Evolutionary conservation across 2,113 vertebrate genomes (phyloP).

Genomic region (Gobiocypris rarus): DNA sequence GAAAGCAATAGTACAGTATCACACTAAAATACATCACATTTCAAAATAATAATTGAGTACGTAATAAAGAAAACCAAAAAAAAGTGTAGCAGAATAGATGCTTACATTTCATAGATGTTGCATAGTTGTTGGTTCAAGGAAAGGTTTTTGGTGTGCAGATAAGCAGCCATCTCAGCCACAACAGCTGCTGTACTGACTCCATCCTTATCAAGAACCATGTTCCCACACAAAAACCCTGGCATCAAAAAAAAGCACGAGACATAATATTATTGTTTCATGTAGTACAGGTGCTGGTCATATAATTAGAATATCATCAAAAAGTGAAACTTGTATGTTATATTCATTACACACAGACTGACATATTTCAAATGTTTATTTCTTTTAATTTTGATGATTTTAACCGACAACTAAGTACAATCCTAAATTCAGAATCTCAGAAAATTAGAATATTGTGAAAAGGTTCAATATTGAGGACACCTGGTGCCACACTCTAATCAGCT

Average conservation of each 20-base stretch:
- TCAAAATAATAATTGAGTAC: not conserved
- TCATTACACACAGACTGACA: too few relatives aligned
- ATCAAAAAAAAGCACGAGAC: conserved; percentile 8
- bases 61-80: not conserved
- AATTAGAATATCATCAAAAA: too few relatives aligned
- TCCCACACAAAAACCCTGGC: conserved; percentile 91
- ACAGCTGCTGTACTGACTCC: conserved; percentile 92
- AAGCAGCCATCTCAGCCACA: conserved; percentile 89
- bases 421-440: too few relatives aligned
- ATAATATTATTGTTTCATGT: not conserved
- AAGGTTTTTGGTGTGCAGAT: conserved; percentile 77
- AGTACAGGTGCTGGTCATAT: too few relatives aligned
- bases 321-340: too few relatives aligned
- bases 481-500: too few relatives aligned
- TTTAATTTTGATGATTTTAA: too few relatives aligned
- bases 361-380: too few relatives aligned
- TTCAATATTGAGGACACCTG: too few relatives aligned
- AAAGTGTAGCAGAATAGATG: conserved; percentile 1
- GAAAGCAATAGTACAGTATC: not conserved
- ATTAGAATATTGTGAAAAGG: too few relatives aligned
- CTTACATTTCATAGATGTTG: conserved; percentile 86
- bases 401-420: too few relatives aligned
- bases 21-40: not conserved
- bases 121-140: conserved; percentile 82
- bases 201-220: conserved; percentile 89